These are phyloP conservation scores for Tachina lurida DNA, from an alignment of 2,888 invertebrate genomes.

Conservation along the genomic window DNA sequence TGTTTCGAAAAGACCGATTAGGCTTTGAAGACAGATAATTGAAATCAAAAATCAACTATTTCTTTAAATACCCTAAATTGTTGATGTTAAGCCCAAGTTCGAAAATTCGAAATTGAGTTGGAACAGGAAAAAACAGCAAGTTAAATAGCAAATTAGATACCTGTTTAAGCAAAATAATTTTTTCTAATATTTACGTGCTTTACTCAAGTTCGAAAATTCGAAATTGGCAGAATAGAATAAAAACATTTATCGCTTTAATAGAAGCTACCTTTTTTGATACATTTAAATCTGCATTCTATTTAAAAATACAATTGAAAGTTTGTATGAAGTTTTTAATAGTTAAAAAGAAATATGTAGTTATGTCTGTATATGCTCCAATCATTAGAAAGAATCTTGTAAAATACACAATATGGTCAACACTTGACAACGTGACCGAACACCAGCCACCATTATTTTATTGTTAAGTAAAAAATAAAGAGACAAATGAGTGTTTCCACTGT, in stretches of 20 bases:
- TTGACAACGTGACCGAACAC: slow-evolving; percentile 36
- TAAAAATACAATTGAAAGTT: neutral
- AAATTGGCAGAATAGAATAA: neutral
- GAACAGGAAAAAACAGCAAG: neutral
- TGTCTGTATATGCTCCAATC: neutral
- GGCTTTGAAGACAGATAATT: no score
- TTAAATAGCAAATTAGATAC: neutral
- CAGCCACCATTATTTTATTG: neutral
- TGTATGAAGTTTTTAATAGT: neutral
- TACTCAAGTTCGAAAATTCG: neutral
- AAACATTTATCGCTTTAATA: no score
- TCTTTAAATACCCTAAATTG: no score
- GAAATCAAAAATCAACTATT: no score
- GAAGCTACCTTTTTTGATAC: no score
- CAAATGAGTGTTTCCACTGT: slow-evolving; percentile 4
- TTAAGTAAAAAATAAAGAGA: neutral
- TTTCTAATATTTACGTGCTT: neutral
- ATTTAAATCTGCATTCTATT: no score
- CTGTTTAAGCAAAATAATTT: neutral
- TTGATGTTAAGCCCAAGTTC: no score
- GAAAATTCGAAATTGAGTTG: neutral
- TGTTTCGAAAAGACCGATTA: no score
- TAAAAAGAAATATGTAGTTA: neutral
- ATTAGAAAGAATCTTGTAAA: neutral
- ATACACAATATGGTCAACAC: slow-evolving; percentile 9